phyloP scores from a whole-genome alignment of 2,888 invertebrate genomes.

The Oscheius sp. region DNA sequence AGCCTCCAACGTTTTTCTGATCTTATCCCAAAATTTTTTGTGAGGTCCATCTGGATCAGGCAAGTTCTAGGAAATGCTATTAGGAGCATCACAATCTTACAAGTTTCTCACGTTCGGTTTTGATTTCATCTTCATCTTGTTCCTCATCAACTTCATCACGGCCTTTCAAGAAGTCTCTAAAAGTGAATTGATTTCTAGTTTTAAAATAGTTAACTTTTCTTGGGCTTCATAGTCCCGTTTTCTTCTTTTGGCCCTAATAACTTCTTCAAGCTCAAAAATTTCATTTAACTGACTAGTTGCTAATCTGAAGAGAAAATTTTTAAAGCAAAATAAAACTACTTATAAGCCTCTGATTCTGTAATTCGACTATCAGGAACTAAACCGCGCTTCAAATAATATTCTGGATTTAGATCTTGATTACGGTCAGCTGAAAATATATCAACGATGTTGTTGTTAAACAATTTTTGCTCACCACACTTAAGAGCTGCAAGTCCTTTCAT shows the following conservation, averaged over 20 bases:
- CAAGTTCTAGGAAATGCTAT: not conserved
- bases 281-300: not conserved
- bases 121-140: constrained; percentile 3
- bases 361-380: constrained; percentile 1
- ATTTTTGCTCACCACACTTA: no score
- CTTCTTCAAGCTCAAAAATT: constrained; percentile 7
- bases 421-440: no score
- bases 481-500: constrained; percentile 12
- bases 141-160: constrained; percentile 11
- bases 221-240: not conserved
- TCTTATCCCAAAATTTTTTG: constrained; percentile 18
- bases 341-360: not conserved
- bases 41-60: constrained; percentile 18
- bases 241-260: not conserved
- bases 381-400: constrained; percentile 22
- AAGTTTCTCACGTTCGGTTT: not conserved
- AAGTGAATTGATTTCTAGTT: not conserved
- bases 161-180: constrained; percentile 16
- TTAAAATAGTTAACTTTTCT: constrained; percentile 1
- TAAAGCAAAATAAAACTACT: not conserved
- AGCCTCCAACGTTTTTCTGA: constrained; percentile 6
- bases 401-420: no score
- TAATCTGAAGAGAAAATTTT: not conserved
- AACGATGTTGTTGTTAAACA: no score
- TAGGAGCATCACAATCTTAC: not conserved